These are phyloP conservation scores for Eriocheir sinensis DNA, from an alignment of 1,140 invertebrate species.

Conservation along the genomic window DNA sequence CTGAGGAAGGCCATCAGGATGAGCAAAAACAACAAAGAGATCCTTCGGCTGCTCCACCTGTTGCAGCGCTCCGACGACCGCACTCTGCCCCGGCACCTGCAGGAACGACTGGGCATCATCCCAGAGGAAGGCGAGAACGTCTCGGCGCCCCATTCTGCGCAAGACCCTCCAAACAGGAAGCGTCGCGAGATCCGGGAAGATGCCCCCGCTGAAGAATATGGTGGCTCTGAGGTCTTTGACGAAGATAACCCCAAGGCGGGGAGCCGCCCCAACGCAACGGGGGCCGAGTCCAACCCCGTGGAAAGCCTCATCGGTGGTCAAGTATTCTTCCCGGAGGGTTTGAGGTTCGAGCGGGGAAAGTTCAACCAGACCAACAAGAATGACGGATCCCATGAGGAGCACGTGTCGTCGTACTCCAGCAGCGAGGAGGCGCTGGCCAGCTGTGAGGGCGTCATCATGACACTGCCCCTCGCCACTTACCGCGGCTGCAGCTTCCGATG, in stretches of 20 bases:
- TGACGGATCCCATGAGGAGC: slow-evolving; percentile 85
- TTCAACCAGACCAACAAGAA: slow-evolving; percentile 79
- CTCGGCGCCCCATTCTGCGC: background rate
- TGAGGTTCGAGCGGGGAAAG: slow-evolving; percentile 79
- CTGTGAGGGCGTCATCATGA: slow-evolving; percentile 88
- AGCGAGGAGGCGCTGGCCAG: slow-evolving; percentile 89
- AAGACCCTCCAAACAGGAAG: background rate
- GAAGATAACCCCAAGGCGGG: background rate
- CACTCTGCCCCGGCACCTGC: slow-evolving; percentile 41
- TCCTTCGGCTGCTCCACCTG: slow-evolving; percentile 64
- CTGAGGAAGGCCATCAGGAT: slow-evolving; percentile 61
- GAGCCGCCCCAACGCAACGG: background rate
- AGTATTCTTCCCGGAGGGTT: slow-evolving; percentile 67
- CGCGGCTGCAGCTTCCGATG: slow-evolving; percentile 78
- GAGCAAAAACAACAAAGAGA: slow-evolving; percentile 76
- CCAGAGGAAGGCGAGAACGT: background rate
- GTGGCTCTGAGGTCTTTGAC: slow-evolving; percentile 61
- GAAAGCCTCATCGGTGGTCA: slow-evolving; percentile 59
- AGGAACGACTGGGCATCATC: slow-evolving; percentile 32
- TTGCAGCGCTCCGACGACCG: slow-evolving; percentile 15
- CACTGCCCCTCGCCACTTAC: slow-evolving; percentile 87
- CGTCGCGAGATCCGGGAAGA: background rate
- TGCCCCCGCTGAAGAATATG: background rate
- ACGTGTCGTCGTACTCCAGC: slow-evolving; percentile 90
- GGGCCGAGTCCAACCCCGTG: background rate